Evolutionary conservation across 1,140 invertebrate species (phyloP), one percentile per base, ranked within the genome.

Genomic region (Bombus sylvicola): DNA sequence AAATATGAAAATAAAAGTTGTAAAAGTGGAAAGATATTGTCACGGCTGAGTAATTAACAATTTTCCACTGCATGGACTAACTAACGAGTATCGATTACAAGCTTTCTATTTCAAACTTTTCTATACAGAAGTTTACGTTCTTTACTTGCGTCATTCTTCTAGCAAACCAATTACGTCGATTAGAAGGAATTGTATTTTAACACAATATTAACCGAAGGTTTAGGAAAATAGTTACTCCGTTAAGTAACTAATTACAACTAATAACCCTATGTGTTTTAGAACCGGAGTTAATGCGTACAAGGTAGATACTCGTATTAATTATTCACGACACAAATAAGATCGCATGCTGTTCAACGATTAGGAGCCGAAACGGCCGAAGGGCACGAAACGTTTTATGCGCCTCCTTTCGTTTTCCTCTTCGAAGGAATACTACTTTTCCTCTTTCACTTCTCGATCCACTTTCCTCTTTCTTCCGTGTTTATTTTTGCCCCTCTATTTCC

Each of bases 231-330:
- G 34, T 66, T 79, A 57, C 57, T 83, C 84, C 53, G 78, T 39
- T 85, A 73, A 88, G 76, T 57, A 85, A 89, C 59, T 43, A 43
- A 76, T 57, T 25, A 25, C 31, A 41, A 53, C 64, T 66, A 66
- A 68, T 68, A 15, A 66, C 15, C 79, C 76, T 64, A 62, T 62
- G 18, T 85, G 79, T 91, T 87, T 74, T 59, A n/a, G 57, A 69
- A 66, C 34, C 68, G 62, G 72, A 72, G 62, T 87, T 88, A 91
- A 91, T 87, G 83, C 59, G 72, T 87, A 89, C 71, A 69, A 87
- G 76, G 73, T 83, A 80, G 87, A 92, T 88, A 92, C 89, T 92
- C 90, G 91, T 91, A 89, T 90, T 94, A 93, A 94, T 94, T 94
- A 93, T 92, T 90, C 87, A 53, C 66, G 77, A 71, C 83, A 90